Conservation (phyloP, 2,888 invertebrate species). For the Acanthopleura granulata region DNA sequence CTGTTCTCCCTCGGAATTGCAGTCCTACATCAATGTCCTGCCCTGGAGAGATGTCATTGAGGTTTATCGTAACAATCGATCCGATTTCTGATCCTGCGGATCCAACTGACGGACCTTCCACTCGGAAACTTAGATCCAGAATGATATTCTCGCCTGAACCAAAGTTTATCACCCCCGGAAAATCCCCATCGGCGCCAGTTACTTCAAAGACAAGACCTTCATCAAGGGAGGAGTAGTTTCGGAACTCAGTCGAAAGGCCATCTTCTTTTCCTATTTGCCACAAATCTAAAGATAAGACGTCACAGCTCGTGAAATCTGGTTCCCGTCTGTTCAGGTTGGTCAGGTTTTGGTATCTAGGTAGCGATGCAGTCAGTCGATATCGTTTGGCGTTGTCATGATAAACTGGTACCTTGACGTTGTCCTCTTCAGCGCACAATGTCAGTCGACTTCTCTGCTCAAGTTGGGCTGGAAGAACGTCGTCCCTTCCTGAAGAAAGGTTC, state of each 20-base stretch:
- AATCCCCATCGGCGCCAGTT: not conserved
- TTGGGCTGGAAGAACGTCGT: not conserved
- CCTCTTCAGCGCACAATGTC: not conserved
- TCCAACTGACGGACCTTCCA: constrained; percentile 46
- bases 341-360: not conserved
- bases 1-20: constrained; percentile 34
- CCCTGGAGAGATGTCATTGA: constrained; percentile 29
- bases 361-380: not conserved
- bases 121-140: constrained; percentile 34
- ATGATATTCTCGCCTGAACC: constrained; percentile 14
- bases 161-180: not conserved
- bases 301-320: not conserved
- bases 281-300: not conserved
- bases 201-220: not conserved
- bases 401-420: not conserved
- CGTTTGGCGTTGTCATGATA: not conserved
- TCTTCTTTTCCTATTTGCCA: not conserved
- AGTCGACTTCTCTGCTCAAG: not conserved
- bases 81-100: constrained; percentile 49
- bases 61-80: constrained; percentile 37
- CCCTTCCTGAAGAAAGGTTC: not conserved
- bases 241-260: not conserved
- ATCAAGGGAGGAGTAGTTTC: not conserved
- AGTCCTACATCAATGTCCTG: constrained; percentile 27
- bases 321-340: not conserved